A percentile compares a stretch with the other conserved stretches of the same genome.
phyloP scores from a whole-genome alignment of 2,113 vertebrate species.

The Panthera tigris region DNA sequence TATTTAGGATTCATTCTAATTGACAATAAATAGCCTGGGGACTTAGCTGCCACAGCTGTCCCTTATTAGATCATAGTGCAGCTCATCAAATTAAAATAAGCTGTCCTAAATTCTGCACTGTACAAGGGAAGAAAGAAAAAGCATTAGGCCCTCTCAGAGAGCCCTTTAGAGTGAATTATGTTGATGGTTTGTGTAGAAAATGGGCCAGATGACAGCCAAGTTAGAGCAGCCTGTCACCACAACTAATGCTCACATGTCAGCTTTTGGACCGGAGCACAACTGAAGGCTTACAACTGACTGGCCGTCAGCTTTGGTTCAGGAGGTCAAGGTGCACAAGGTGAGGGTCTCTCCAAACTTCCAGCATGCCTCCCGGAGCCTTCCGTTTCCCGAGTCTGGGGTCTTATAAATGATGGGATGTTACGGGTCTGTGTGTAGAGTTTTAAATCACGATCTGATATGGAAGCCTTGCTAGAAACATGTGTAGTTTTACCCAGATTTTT shows the following conservation, averaged over 20 bases:
- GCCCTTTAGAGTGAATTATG: slow-evolving; percentile 83
- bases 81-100: slow-evolving; percentile 88
- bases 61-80: slow-evolving; percentile 85
- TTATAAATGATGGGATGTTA: slow-evolving; percentile 48
- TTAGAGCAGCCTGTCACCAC: slow-evolving; percentile 76
- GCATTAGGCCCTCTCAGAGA: slow-evolving; percentile 80
- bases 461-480: not conserved
- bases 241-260: slow-evolving; percentile 76
- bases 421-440: not conserved
- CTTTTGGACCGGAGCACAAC: slow-evolving; percentile 50
- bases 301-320: slow-evolving; percentile 87
- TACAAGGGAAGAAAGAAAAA: slow-evolving; percentile 75
- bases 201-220: slow-evolving; percentile 76
- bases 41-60: slow-evolving; percentile 83
- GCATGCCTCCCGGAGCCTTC: not conserved
- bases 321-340: slow-evolving; percentile 80
- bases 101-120: slow-evolving; percentile 86
- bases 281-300: slow-evolving; percentile 77
- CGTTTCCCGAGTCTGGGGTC: not conserved
- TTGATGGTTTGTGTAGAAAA: slow-evolving; percentile 82
- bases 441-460: not conserved
- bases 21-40: slow-evolving; percentile 85
- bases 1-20: slow-evolving; percentile 86
- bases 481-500: slow-evolving; percentile 45
- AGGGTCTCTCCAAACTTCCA: slow-evolving; percentile 50